These are phyloP conservation scores for Meghimatium bilineatum DNA, from an alignment of 2,888 invertebrate species.

Conservation along the genomic window DNA sequence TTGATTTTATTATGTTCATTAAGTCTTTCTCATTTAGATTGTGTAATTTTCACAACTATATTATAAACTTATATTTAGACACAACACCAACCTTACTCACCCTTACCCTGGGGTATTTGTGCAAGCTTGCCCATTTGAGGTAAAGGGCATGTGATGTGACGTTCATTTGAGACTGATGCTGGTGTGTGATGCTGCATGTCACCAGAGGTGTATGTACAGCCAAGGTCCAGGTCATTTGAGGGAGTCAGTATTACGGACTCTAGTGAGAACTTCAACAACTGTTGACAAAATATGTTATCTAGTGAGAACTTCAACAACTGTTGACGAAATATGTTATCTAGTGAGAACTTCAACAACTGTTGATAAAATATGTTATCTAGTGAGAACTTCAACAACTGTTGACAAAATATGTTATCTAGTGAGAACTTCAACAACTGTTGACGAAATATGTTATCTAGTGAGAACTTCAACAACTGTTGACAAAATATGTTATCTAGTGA, in stretches of 20 bases:
- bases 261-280: conserved; percentile 66
- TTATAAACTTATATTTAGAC: neutral
- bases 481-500: conserved; percentile 61
- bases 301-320: conserved; percentile 65
- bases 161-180: conserved; percentile 60
- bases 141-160: conserved; percentile 64
- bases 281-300: conserved; percentile 51
- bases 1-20: too few relatives aligned
- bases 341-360: conserved; percentile 63
- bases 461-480: conserved; percentile 62
- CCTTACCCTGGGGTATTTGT: conserved; percentile 63
- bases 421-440: conserved; percentile 63
- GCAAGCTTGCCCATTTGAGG: conserved; percentile 60
- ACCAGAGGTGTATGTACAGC: conserved; percentile 64
- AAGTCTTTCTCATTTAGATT: too few relatives aligned
- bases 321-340: conserved; percentile 56
- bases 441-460: conserved; percentile 60
- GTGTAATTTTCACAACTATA: neutral
- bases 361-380: conserved; percentile 57
- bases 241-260: conserved; percentile 59
- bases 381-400: conserved; percentile 63
- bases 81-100: conserved; percentile 59
- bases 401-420: conserved; percentile 58
- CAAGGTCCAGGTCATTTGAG: conserved; percentile 56
- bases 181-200: conserved; percentile 57